A percentile compares a stretch with the other conserved stretches of the same genome.
Evolutionary conservation across 2,113 vertebrate species (phyloP).

Genomic region (Blennius ocellaris): DNA sequence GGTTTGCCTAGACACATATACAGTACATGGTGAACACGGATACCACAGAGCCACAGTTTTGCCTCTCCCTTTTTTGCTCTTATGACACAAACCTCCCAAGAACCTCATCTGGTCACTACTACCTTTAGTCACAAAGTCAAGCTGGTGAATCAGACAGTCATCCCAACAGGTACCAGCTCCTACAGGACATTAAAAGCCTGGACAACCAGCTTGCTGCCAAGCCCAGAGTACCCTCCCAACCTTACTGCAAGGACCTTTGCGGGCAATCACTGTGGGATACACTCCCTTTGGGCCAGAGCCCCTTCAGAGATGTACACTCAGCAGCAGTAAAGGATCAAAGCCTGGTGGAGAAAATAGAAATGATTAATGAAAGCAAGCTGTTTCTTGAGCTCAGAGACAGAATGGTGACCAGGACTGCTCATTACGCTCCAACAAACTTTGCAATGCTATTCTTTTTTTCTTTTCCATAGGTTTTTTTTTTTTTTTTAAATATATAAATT

Average conservation of each 20-base stretch:
- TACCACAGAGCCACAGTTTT: conserved; percentile 1
- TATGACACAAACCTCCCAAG: conserved; percentile 11
- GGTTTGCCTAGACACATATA: background rate
- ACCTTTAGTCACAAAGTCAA: conserved; percentile 45
- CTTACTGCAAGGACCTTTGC: conserved; percentile 42
- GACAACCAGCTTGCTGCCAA: conserved; percentile 38
- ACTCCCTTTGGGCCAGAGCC: conserved; percentile 28
- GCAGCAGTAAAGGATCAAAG: conserved; percentile 66
- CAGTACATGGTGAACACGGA: background rate
- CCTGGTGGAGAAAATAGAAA: conserved; percentile 52
- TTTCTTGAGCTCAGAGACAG: conserved; percentile 49
- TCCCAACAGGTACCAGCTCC: conserved; percentile 29
- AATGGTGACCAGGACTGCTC: conserved; percentile 35
- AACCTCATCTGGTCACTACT: conserved; percentile 33
- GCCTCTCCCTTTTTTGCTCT: background rate
- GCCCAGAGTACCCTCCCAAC: conserved; percentile 12
- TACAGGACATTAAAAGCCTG: conserved; percentile 62
- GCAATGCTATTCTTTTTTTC: background rate
- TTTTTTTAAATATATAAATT: no score
- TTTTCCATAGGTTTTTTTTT: no score
- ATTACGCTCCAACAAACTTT: conserved; percentile 14
- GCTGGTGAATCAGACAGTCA: conserved; percentile 40
- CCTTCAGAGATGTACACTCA: conserved; percentile 56
- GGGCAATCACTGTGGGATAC: conserved; percentile 46
- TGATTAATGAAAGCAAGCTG: conserved; percentile 67